Base-by-base conservation (phyloP, 2,113 vertebrate species). In the Mesocricetus auratus region DNA sequence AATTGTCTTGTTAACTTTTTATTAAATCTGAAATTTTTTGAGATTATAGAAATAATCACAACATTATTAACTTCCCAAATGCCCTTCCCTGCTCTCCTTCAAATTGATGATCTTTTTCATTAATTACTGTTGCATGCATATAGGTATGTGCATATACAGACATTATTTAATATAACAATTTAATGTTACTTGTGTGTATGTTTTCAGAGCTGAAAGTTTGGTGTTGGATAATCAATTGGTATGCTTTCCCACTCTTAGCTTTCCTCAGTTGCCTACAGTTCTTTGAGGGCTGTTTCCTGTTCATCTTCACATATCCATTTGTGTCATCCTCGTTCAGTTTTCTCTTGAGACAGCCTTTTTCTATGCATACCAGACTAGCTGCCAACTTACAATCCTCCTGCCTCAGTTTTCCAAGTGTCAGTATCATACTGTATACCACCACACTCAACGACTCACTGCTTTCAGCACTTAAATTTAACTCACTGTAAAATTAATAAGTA, bases 1-100 rank as follows among this genome's bases (percentile, higher is more conserved):
- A 95, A 97, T 96, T 95, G 96, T 45, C 39, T 45, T 83, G n/a
- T 91, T 97, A 75, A 90, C 96, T 96, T 92, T 97, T 96, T 96
- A 62, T 62, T 62, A 83, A 42, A 31, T 15, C 29, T 83, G 24
- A 29, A 83, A 16, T 4, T 12, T 29, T 83, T 42, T 83, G 50
- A 81, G 17, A 36, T 79, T 79, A 50, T 83, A 56, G 26, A 42
- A 15, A 62, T 29, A 31, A 26, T 83, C 10, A 42, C 12, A 75
- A 45, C 13, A 62, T 62, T 45, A 29, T 15, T 42, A 24, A n/a
- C 56, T 62, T 42, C 24, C 58, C 36, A 22, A 17, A 83, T 29
- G 15, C 3, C 7, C 15, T 24, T 62, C 9, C n/a, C 24, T 26
- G 13, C n/a, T 62, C 7, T 29, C 24, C n/a, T 62, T 83, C 56